These are phyloP conservation scores for Dolichoris vasculosae DNA, from an alignment of 1,140 invertebrate genomes.

Conservation along the genomic window DNA sequence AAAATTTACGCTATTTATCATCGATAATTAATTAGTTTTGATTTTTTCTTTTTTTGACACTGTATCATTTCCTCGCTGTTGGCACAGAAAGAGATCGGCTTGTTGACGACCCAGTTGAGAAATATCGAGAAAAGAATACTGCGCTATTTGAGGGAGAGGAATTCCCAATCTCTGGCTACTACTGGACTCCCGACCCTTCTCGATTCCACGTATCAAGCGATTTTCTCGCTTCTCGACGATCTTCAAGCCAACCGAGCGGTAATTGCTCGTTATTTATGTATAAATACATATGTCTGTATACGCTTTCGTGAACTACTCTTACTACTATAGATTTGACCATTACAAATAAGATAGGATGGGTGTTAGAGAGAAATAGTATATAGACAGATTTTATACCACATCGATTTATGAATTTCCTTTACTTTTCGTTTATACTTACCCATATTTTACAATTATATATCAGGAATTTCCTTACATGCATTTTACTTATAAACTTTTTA, in stretches of 20 bases:
- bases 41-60: constrained; percentile 47
- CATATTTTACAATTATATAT: background rate
- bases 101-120: constrained; percentile 66
- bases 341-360: background rate
- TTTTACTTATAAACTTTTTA: background rate
- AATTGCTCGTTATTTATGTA: constrained; percentile 51
- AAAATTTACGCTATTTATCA: constrained; percentile 52
- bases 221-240: constrained; percentile 60
- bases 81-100: constrained; percentile 61
- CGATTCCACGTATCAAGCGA: constrained; percentile 61
- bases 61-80: background rate
- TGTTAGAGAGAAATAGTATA: background rate
- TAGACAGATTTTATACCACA: background rate
- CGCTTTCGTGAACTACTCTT: constrained; percentile 1
- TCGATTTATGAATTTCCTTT: constrained; percentile 22
- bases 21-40: constrained; percentile 56
- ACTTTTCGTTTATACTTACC: background rate
- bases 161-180: constrained; percentile 59
- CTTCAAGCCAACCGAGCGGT: constrained; percentile 62
- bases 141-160: constrained; percentile 61
- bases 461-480: background rate
- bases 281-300: constrained; percentile 14
- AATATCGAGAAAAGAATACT: constrained; percentile 66
- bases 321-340: background rate
- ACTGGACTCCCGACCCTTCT: constrained; percentile 63